Evolutionary conservation across 2,113 vertebrate species (phyloP), one percentile per base, ranked within the genome.

Genomic region (Aldabrachelys gigantea): DNA sequence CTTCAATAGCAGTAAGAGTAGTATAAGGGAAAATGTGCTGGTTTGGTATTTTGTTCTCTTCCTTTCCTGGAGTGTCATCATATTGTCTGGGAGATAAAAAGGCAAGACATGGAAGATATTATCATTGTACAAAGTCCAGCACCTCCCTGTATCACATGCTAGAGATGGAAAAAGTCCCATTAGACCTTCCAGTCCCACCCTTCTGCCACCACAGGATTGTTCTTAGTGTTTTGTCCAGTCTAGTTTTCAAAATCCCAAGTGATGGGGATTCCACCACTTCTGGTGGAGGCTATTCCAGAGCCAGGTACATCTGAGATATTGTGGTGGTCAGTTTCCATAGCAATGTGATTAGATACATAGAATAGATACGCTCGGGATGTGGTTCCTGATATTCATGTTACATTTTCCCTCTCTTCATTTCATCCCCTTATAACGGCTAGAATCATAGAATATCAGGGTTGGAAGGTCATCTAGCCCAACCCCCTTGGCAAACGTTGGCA

Each of bases 261-360:
- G 49, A n/a, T 5, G 41, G 38, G 25, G 82, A 24, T 35, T 47
- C 3, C 16, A 84, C 7, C 21, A 38, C 17, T 82, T 53, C 47
- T 35, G 29, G 29, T 3, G 65, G 1, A n/a, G 17, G 31, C 17
- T 62, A 62, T 35, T 62, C 80, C 69, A 75, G n/a, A 75, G 69
- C 10, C 93, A 59, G 27, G 76, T 8, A 62, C 27, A 10, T 16
- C 72, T 92, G 65, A 4, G 29, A 44, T 76, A 76, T 12, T 11
- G 41, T 76, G 38, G 2, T 4, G 49, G 12, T 87, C 44, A 31
- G 8, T 24, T 72, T 5, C 82, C 2, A 0, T 21, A 53, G 80
- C 9, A 25, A 47, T 56, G 22, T 29, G n/a, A 76, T 2, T 47
- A 65, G 0, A 1, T 69, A 6, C 17, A 69, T 72, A 25, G 13